Evolutionary conservation across 2,797 vertebrate genomes (phyloP).

Genomic region (Oreochromis mossambicus): DNA sequence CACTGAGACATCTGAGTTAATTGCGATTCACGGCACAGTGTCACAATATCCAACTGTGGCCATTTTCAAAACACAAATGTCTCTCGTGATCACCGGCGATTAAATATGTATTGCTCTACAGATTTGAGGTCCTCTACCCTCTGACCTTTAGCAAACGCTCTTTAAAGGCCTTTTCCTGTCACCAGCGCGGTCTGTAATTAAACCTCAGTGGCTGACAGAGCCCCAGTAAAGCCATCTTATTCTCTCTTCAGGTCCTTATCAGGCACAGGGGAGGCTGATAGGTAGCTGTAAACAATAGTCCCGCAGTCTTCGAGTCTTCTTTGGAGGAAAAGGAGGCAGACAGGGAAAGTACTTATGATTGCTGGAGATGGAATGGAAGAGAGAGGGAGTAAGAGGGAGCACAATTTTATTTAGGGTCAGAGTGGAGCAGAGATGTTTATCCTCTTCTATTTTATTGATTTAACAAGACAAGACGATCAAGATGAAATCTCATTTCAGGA

Average conservation of each 20-base stretch:
- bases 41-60: constrained; percentile 2
- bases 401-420: constrained; percentile 21
- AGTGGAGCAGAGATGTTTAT: constrained; percentile 27
- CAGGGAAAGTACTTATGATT: constrained; percentile 35
- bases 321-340: constrained; percentile 27
- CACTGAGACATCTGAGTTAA: background rate
- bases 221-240: constrained; percentile 66
- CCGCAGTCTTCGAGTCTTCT: constrained; percentile 34
- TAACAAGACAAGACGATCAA: constrained; percentile 33
- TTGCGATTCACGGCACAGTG: constrained; percentile 15
- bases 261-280: constrained; percentile 49
- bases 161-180: constrained; percentile 34
- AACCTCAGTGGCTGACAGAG: constrained; percentile 64
- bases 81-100: constrained; percentile 36
- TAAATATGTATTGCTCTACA: constrained; percentile 68
- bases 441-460: constrained; percentile 38
- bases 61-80: constrained; percentile 33
- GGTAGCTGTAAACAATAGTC: constrained; percentile 68
- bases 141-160: constrained; percentile 64
- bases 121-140: constrained; percentile 43
- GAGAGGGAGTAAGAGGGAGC: background rate
- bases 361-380: constrained; percentile 15
- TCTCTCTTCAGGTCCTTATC: constrained; percentile 63
- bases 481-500: constrained; percentile 32
- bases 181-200: constrained; percentile 70